Evolutionary conservation across 2,888 invertebrate genomes (phyloP).

Genomic region (Pardosa pseudoannulata): DNA sequence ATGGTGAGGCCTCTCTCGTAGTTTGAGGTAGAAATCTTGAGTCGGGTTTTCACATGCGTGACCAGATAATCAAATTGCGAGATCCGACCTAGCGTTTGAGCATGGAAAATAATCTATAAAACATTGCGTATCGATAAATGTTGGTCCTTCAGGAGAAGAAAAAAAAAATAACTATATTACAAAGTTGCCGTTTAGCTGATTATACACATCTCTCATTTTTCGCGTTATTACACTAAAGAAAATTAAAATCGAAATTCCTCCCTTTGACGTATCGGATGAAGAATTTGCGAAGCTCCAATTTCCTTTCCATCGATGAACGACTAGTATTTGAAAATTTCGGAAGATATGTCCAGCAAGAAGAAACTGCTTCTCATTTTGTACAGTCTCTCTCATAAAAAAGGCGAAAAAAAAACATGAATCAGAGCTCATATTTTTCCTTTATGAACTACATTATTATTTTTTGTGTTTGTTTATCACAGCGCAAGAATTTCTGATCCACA

Average conservation of each 20-base stretch:
- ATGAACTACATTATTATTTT: too few relatives aligned
- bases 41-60: not conserved
- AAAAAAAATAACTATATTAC: conserved; percentile 3
- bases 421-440: too few relatives aligned
- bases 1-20: conserved; percentile 8
- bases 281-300: conserved; percentile 12
- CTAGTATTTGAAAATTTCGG: conserved; percentile 14
- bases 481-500: conserved; percentile 11
- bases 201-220: not conserved
- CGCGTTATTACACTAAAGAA: not conserved
- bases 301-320: not conserved
- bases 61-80: not conserved
- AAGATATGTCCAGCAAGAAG: conserved; percentile 14
- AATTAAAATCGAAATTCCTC: conserved; percentile 3
- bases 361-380: not conserved
- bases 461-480: conserved; percentile 15
- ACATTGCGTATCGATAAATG: not conserved
- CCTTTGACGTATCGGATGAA: not conserved
- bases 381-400: too few relatives aligned
- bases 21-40: conserved; percentile 21
- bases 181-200: not conserved
- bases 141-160: not conserved
- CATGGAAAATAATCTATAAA: not conserved
- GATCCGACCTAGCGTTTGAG: conserved; percentile 1
- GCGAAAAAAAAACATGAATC: not conserved